These are phyloP conservation scores for Gymnothorax javanicus DNA, from an alignment of 2,797 vertebrate species.

Conservation along the genomic window DNA sequence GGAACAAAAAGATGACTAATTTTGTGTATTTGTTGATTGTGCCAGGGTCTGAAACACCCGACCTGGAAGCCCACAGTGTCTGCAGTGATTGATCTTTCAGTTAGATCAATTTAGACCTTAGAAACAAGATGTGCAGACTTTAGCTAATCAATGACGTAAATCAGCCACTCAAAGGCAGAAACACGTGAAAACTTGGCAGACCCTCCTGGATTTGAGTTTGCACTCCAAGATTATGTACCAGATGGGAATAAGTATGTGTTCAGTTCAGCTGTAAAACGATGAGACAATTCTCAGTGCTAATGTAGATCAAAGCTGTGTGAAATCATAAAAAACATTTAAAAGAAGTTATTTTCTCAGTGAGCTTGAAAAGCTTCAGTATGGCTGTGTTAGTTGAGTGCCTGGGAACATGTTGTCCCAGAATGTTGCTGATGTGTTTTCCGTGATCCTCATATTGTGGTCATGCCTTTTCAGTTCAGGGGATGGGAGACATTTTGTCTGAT, in stretches of 20 bases:
- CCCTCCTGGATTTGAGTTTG: not conserved
- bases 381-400: not conserved
- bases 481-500: constrained; percentile 48
- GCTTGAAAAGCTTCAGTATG: not conserved
- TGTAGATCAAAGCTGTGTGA: not conserved
- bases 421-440: constrained; percentile 47
- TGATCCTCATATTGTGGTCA: constrained; percentile 48
- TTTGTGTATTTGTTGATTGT: constrained; percentile 1
- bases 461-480: constrained; percentile 39
- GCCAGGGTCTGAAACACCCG: not conserved
- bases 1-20: not conserved
- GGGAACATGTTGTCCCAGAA: constrained; percentile 39
- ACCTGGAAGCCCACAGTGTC: not conserved
- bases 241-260: not conserved
- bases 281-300: not conserved
- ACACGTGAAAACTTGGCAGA: not conserved
- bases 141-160: not conserved
- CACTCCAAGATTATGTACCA: not conserved
- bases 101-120: not conserved
- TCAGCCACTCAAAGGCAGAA: not conserved
- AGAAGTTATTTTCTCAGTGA: not conserved
- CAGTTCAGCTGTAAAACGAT: not conserved
- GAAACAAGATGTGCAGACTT: not conserved
- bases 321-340: not conserved
- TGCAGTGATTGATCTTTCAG: not conserved